A percentile compares a stretch with the other conserved stretches of the same genome.
phyloP scores from a whole-genome alignment of 2,113 vertebrate species.

The Bos javanicus region DNA sequence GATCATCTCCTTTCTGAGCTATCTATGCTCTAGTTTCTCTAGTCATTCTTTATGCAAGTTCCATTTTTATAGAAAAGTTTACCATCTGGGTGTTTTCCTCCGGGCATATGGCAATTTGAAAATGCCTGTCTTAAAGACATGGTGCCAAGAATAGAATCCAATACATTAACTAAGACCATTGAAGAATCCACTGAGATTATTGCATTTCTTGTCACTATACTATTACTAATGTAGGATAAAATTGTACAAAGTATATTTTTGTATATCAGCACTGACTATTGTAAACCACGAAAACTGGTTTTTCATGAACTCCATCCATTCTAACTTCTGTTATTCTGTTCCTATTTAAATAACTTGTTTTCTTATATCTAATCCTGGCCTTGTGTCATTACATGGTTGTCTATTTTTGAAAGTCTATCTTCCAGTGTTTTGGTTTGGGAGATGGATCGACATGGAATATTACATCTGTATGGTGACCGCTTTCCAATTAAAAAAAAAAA shows the following conservation, averaged over 20 bases:
- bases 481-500: not conserved
- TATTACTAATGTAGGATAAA: not conserved
- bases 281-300: not conserved
- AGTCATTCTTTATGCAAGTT: not conserved
- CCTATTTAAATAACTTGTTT: not conserved
- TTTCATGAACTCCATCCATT: not conserved
- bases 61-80: slow-evolving; percentile 21
- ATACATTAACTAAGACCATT: not conserved
- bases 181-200: not conserved
- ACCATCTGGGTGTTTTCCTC: not conserved
- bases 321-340: not conserved
- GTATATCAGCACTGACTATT: not conserved
- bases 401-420: not conserved
- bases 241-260: not conserved
- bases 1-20: not conserved
- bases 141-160: not conserved
- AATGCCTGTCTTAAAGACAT: not conserved
- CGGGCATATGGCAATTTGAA: not conserved
- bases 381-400: not conserved
- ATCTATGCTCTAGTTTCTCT: not conserved
- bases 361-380: not conserved
- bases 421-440: not conserved
- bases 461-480: not conserved
- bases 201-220: not conserved
- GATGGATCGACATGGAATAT: not conserved